Conservation (phyloP, 2,797 vertebrate species). For the Hirundo rustica region DNA sequence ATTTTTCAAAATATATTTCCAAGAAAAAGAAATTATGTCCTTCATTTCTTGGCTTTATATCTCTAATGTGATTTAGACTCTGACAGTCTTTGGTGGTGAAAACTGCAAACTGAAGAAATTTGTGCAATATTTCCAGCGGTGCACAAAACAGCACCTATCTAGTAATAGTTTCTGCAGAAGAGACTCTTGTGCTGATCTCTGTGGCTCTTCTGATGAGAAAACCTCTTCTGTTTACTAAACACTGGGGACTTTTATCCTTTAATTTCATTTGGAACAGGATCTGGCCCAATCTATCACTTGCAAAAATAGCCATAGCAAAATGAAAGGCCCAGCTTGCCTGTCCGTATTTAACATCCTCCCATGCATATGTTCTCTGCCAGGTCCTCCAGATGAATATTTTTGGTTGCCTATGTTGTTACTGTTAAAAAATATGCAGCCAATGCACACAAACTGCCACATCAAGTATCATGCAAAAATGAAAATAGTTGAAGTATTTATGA, state of each 20-base stretch:
- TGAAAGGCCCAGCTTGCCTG: not conserved
- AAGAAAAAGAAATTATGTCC: not conserved
- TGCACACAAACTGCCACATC: not conserved
- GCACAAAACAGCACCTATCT: accelerated
- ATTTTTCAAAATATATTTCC: not conserved
- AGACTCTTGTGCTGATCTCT: not conserved
- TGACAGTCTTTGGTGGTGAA: not conserved
- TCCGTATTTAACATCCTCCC: not conserved
- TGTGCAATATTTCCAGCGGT: not conserved
- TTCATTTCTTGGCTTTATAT: not conserved
- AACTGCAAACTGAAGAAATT: not conserved
- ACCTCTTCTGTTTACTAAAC: not conserved
- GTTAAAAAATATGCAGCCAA: not conserved
- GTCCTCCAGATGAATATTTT: not conserved
- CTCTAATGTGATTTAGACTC: not conserved
- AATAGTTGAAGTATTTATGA: not conserved
- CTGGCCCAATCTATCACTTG: not conserved
- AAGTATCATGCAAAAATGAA: not conserved
- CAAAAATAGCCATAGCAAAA: not conserved
- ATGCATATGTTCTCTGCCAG: not conserved
- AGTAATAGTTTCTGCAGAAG: not conserved
- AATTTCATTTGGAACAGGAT: not conserved
- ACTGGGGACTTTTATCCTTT: not conserved
- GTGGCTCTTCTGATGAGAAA: not conserved
- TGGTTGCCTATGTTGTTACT: not conserved